Evolutionary conservation across 1,140 invertebrate genomes (phyloP).

Genomic region (Drosophila obscura): DNA sequence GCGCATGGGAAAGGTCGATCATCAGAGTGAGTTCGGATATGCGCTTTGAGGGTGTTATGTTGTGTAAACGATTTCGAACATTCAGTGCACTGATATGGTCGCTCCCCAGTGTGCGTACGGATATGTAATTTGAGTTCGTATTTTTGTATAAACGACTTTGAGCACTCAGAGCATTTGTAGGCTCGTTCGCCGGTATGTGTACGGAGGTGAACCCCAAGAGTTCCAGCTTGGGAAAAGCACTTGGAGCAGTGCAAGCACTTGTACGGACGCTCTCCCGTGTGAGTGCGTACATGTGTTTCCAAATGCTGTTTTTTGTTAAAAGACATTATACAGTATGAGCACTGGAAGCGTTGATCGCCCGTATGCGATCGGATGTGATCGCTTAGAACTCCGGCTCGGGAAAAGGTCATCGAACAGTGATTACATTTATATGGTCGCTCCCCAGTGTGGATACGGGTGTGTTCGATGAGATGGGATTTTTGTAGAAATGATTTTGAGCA

Average conservation of each 20-base stretch:
- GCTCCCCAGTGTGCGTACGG: not conserved
- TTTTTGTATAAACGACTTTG: not conserved
- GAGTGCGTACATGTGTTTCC: not conserved
- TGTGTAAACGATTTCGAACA: not conserved
- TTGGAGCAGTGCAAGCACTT: conserved; percentile 1
- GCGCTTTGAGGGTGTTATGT: too few relatives aligned
- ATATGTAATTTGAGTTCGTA: not conserved
- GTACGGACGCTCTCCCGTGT: not conserved
- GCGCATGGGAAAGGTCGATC: too few relatives aligned
- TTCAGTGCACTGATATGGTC: not conserved
- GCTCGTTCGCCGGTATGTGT: conserved; percentile 19
- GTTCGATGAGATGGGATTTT: too few relatives aligned
- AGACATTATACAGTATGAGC: too few relatives aligned
- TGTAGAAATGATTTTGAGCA: not conserved
- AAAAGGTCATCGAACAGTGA: too few relatives aligned
- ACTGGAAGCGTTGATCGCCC: too few relatives aligned
- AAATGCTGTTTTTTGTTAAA: too few relatives aligned
- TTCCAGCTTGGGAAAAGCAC: conserved; percentile 4
- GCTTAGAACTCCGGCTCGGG: too few relatives aligned
- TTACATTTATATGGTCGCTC: too few relatives aligned
- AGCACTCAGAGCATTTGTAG: conserved; percentile 3
- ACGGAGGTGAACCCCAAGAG: not conserved
- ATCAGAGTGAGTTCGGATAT: too few relatives aligned
- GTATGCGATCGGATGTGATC: too few relatives aligned
- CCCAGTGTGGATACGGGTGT: too few relatives aligned